Evolutionary conservation across 2,888 invertebrate species (phyloP), one percentile per base, ranked within the genome.

Genomic region (Callosobruchus maculatus): DNA sequence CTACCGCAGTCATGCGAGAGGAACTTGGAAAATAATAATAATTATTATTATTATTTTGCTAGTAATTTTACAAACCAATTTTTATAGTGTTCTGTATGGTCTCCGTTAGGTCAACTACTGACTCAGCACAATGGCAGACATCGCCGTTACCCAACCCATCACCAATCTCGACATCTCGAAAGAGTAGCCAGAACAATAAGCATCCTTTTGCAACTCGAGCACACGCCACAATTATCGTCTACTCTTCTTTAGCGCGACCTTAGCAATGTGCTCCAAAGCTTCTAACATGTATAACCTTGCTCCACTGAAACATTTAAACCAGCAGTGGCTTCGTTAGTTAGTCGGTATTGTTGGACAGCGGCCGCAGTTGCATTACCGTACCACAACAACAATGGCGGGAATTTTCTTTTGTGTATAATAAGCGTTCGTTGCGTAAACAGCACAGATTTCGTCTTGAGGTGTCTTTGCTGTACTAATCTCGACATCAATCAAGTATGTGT

Each of bases 241-340:
- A 49, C 49, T 49, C 49, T 49, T 49, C 49, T 49, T 13, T 49
- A 49, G 18, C 13, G 5, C 49, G 49, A 49, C 49, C 49, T 49
- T 49, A 49, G 49, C 49, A 49, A 49, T 49, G 49, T 13, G 49
- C 49, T 3, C 18, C 13, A 13, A 13, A 49, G 49, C 49, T 49
- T 49, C 49, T 49, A 49, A 49, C 49, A 49, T 49, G 49, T 68
- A 20, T 31, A 71, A 71, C 74, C 71, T 71, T 74, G 74, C 74
- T 71, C 74, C 66, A 74, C 69, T 74, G 26, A 71, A 22, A 70
- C 69, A 22, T 68, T 71, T 74, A 71, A 74, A 74, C 68, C 71
- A 30, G 26, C 72, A 69, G 49, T 72, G 69, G 22, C 22, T 68
- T 22, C 5, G 69, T 21, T 68, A 68, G 69, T 21, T 68, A 68